Base-by-base conservation (phyloP, 2,888 invertebrate species). In the Dermolepida albohirtum region DNA sequence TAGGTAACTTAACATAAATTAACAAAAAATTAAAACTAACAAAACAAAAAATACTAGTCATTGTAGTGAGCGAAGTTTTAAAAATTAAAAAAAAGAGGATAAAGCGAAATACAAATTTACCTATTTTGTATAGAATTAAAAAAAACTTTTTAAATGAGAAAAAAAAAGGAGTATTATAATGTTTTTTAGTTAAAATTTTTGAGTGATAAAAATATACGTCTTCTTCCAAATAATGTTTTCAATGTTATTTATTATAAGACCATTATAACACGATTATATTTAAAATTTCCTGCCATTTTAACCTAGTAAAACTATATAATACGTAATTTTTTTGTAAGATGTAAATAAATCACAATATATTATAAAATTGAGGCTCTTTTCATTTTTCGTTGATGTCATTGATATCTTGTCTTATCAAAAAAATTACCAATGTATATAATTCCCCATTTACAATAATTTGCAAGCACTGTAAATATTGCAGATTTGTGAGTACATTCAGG, bases 261-360 rank as follows among this genome's bases (percentile, higher is more conserved):
- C 55, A 57, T 66, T 66, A 55, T 50, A 47, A 57, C 59, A 59
- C 51, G 29, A 54, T 59, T 59, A 66, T 59, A 57, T 66, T 66
- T 66, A 66, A 59, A 69, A 69, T 66, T 59, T 69, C 69, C 69
- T 69, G 69, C 69, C 69, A 69, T 69, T 64, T 68, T 69, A 69
- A 57, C 69, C 62, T 69, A 59, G 59, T 69, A 68, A 68, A 68
- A 69, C 55, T 57, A 65, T 62, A 54, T 68, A 64, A 69, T 69
- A 69, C 69, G 69, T 69, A 68, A 69, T 62, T 69, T 66, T 68
- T 69, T 69, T 69, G 69, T 69, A 69, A 69, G 65, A 69, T 69
- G 69, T 69, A 69, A 69, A 69, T 69, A 69, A 69, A 69, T 69
- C 69, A 57, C 68, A 69, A 69, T 69, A 69, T 69, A 69, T 62